A percentile compares a stretch with the other conserved stretches of the same genome.
phyloP scores from a whole-genome alignment of 30 jellyfish, hydroid and myxozoan genomes.

The Calvadosia cruxmelitensis region DNA sequence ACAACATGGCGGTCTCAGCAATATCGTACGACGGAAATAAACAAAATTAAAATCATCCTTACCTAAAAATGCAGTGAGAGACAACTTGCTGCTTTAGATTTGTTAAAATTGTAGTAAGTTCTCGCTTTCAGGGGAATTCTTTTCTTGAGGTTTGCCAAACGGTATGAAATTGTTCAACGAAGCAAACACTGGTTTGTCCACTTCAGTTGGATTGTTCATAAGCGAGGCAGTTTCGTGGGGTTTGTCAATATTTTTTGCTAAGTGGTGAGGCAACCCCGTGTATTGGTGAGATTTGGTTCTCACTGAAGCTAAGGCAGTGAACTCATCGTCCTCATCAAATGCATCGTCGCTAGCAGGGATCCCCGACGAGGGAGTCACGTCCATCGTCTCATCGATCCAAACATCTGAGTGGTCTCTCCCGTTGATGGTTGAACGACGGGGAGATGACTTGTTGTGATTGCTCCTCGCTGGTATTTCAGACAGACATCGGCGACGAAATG shows the following conservation, averaged over 20 bases:
- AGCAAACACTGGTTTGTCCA: background rate
- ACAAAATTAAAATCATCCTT: too few relatives aligned
- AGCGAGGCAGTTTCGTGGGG: conserved; percentile 19
- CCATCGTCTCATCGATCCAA: background rate
- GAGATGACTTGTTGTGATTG: background rate
- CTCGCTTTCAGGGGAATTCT: conserved; percentile 12
- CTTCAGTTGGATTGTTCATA: background rate
- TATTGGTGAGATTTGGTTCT: conserved; percentile 35
- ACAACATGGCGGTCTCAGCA: too few relatives aligned
- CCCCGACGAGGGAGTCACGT: background rate
- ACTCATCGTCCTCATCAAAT: conserved; percentile 37
- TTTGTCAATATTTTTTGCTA: background rate
- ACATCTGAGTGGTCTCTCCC: background rate
- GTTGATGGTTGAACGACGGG: background rate
- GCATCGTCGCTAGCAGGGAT: background rate
- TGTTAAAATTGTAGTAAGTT: conserved; percentile 32
- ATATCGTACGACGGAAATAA: too few relatives aligned
- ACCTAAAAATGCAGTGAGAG: too few relatives aligned
- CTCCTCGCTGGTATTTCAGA: conserved; percentile 12
- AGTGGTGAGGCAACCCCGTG: conserved; percentile 8
- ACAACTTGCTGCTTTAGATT: too few relatives aligned
- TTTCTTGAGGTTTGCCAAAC: too few relatives aligned
- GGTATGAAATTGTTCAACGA: background rate
- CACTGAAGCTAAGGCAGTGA: conserved; percentile 37
- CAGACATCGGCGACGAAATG: conserved; percentile 31